Percentiles rank a stretch among this genome's conserved stretches.
These are phyloP conservation scores for Chrysolina americana DNA, from an alignment of 2,888 invertebrate species.

Conservation along the genomic window DNA sequence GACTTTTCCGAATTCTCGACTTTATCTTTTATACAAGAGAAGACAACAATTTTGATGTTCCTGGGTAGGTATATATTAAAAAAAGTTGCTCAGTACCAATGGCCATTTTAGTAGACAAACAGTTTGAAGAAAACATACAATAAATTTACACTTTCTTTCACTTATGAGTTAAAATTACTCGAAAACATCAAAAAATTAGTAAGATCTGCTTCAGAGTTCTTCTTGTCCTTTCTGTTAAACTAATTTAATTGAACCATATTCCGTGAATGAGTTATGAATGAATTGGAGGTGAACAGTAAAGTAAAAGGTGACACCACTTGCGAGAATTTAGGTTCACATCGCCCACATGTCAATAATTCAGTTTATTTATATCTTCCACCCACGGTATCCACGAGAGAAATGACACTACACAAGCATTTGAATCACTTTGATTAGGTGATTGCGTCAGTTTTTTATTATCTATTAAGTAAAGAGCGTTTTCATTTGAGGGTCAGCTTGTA, in stretches of 20 bases:
- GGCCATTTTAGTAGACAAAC: no score
- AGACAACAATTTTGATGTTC: no score
- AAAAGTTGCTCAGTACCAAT: no score
- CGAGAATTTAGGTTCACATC: constrained; percentile 60
- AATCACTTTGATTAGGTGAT: constrained; percentile 18
- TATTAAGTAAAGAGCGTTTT: constrained; percentile 13
- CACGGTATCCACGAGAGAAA: constrained; percentile 42
- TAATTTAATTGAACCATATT: constrained; percentile 19
- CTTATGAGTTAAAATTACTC: no score
- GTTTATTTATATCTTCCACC: constrained; percentile 63
- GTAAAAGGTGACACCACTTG: constrained; percentile 56
- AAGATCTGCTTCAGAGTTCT: neutral
- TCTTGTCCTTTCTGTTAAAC: constrained; percentile 4
- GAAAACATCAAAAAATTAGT: no score
- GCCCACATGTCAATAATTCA: constrained; percentile 59
- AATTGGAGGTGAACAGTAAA: constrained; percentile 13
- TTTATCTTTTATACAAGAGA: no score
- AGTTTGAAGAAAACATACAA: no score
- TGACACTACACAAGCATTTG: constrained; percentile 16
- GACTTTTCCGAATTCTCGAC: no score
- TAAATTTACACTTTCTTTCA: no score
- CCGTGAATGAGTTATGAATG: constrained; percentile 25
- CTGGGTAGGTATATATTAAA: no score
- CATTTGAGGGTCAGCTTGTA: neutral
- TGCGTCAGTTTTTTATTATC: constrained; percentile 15